These are phyloP conservation scores for Elysia chlorotica DNA, from an alignment of 1,140 invertebrate genomes.

Conservation along the genomic window DNA sequence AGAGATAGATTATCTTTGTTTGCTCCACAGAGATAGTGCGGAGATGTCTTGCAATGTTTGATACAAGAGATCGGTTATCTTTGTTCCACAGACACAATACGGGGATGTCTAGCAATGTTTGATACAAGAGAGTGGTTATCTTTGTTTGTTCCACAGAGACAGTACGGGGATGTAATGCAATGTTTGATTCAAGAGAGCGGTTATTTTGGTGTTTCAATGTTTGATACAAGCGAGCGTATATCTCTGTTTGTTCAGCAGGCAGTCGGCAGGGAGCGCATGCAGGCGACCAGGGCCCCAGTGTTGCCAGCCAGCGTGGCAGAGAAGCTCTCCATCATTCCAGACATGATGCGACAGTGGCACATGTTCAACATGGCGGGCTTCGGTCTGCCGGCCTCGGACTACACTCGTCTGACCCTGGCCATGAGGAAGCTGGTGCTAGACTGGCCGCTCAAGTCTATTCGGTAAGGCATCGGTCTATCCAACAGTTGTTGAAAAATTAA, in stretches of 20 bases:
- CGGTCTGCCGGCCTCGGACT: conserved; percentile 39
- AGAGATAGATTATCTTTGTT: not conserved
- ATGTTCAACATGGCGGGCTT: conserved; percentile 42
- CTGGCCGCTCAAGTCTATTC: conserved; percentile 31
- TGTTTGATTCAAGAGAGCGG: not conserved
- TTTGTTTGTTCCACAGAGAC: not conserved
- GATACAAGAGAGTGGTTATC: not conserved
- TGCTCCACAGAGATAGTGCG: not conserved
- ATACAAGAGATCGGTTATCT: too few species aligned
- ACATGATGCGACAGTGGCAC: conserved; percentile 36
- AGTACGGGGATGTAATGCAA: not conserved
- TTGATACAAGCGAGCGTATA: too few species aligned
- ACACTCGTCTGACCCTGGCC: conserved; percentile 35
- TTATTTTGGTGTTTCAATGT: not conserved
- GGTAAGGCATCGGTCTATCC: conserved; percentile 25
- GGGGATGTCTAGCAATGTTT: not conserved
- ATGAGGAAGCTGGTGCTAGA: conserved; percentile 34
- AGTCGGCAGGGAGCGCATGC: not conserved
- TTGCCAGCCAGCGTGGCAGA: conserved; percentile 14
- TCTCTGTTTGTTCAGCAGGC: not conserved
- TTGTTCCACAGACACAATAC: not conserved
- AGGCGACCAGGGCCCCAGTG: not conserved
- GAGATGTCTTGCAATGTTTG: not conserved
- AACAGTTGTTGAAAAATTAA: too few species aligned
- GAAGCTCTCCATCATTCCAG: conserved; percentile 34